Evolutionary conservation across 2,888 invertebrate species (phyloP).

Genomic region (Nomada ruficornis): DNA sequence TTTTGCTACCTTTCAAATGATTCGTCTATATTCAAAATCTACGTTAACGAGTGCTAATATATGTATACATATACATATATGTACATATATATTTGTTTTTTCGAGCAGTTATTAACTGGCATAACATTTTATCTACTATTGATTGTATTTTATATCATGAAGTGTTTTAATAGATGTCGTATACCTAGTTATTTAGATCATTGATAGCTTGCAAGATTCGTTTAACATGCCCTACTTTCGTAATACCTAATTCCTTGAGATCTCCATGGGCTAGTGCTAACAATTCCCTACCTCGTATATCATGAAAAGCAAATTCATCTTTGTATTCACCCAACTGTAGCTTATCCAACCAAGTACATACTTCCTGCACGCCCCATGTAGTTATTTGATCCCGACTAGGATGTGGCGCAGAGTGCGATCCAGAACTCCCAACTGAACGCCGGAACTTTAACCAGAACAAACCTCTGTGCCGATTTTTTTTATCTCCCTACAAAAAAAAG

Average conservation of each 20-base stretch:
- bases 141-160: constrained; percentile 45
- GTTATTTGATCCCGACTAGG: constrained; percentile 80
- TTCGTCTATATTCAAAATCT: not conserved
- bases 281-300: constrained; percentile 95
- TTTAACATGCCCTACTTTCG: constrained; percentile 98
- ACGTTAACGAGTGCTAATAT: constrained; percentile 10
- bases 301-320: constrained; percentile 95
- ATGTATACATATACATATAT: constrained; percentile 9
- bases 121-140: constrained; percentile 34
- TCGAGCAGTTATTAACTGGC: constrained; percentile 18
- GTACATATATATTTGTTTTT: constrained; percentile 11
- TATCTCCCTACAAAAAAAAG: constrained; percentile 74
- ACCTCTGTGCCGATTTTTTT: constrained; percentile 85
- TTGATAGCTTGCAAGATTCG: constrained; percentile 96
- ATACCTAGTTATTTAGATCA: constrained; percentile 86
- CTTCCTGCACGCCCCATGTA: constrained; percentile 94
- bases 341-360: constrained; percentile 95
- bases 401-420: constrained; percentile 85
- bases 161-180: constrained; percentile 37
- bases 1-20: constrained; percentile 25
- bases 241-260: constrained; percentile 95
- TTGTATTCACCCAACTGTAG: constrained; percentile 95
- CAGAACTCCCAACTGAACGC: constrained; percentile 83
- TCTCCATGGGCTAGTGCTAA: constrained; percentile 94
- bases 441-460: constrained; percentile 90